A percentile compares a stretch with the other conserved stretches of the same genome.
Evolutionary conservation across 1,140 invertebrate genomes (phyloP).

Genomic region (Lordiphosa stackelbergi): DNA sequence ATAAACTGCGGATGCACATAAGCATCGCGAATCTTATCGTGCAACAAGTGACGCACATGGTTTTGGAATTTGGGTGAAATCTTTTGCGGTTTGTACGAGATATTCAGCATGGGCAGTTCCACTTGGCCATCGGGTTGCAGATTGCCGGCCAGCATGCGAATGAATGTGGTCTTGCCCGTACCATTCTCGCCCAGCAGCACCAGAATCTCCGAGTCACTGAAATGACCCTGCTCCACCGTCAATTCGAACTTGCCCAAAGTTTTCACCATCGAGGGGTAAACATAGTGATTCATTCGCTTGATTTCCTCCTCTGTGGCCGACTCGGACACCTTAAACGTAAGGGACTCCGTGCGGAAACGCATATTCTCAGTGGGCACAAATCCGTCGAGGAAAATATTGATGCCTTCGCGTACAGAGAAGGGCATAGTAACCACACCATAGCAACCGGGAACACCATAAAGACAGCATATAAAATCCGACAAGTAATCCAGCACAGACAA

Average conservation of each 20-base stretch:
- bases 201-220: constrained; percentile 99
- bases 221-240: constrained; percentile 91
- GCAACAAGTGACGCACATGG: constrained; percentile 92
- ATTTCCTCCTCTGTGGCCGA: constrained; percentile 97
- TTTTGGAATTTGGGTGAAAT: constrained; percentile 99
- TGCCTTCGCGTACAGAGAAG: constrained; percentile 99
- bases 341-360: constrained; percentile 96
- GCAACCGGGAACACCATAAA: constrained; percentile 98
- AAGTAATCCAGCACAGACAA: constrained; percentile 99
- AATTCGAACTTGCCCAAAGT: constrained; percentile 91
- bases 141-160: constrained; percentile 97
- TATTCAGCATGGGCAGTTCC: constrained; percentile 94
- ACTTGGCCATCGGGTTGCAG: constrained; percentile 90
- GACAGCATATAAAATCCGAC: constrained; percentile 98
- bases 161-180: constrained; percentile 99
- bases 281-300: constrained; percentile 96
- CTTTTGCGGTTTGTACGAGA: constrained; percentile 99
- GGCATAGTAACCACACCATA: constrained; percentile 99
- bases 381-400: constrained; percentile 99
- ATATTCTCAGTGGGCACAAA: constrained; percentile 99
- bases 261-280: constrained; percentile 93
- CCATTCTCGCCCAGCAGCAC: constrained; percentile 99
- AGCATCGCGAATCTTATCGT: constrained; percentile 97
- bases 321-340: constrained; percentile 98
- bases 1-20: constrained; percentile 98